These are phyloP conservation scores for Gari tellinella DNA, from an alignment of 2,888 invertebrate genomes.

Conservation along the genomic window DNA sequence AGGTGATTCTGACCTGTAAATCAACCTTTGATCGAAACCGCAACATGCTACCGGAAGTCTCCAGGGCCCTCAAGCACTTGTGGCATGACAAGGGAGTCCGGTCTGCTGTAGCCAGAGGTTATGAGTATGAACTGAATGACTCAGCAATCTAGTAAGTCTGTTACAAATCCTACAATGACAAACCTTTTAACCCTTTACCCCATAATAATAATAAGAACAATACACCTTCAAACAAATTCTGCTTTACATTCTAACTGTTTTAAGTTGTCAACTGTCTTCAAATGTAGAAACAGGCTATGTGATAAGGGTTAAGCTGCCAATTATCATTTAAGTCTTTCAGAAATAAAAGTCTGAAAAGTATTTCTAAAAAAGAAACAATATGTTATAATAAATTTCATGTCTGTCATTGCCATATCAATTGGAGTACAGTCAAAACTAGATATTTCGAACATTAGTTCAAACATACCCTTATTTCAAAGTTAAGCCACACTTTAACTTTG, in stretches of 20 bases:
- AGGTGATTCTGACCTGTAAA: constrained; percentile 81
- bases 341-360: constrained; percentile 19
- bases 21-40: constrained; percentile 82
- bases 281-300: too few species aligned
- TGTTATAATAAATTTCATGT: too few species aligned
- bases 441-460: too few species aligned
- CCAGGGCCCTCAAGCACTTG: constrained; percentile 85
- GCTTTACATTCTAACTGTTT: too few species aligned
- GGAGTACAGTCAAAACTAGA: too few species aligned
- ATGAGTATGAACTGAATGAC: constrained; percentile 89
- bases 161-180: background rate
- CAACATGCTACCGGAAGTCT: constrained; percentile 79
- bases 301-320: too few species aligned
- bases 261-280: too few species aligned
- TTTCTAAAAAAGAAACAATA: too few species aligned
- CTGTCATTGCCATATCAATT: too few species aligned
- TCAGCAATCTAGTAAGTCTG: constrained; percentile 85
- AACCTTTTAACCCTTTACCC: too few species aligned
- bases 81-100: constrained; percentile 89
- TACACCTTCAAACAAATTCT: background rate
- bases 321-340: background rate
- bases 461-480: too few species aligned
- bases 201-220: background rate
- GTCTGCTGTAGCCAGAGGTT: constrained; percentile 88
- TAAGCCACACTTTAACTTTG: too few species aligned